Percentiles rank a stretch among this genome's conserved stretches.
These are phyloP conservation scores for Athene noctua DNA, from an alignment of 2,113 vertebrate species.

Conservation along the genomic window DNA sequence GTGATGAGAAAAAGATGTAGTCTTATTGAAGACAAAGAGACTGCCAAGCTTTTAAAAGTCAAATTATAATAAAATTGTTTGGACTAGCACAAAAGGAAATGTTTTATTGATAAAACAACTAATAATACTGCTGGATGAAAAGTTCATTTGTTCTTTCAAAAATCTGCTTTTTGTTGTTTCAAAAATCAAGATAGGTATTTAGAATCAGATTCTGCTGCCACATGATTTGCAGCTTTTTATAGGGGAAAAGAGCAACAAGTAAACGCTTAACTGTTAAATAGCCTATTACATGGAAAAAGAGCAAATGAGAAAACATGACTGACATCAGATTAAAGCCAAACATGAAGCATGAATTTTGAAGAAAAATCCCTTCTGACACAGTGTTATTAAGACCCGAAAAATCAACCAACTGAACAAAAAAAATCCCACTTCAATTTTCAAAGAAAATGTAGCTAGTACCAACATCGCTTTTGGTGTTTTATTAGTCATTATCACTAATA, in stretches of 20 bases:
- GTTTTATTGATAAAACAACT: background rate
- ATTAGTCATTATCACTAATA: background rate
- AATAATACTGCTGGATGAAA: background rate
- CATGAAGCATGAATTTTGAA: background rate
- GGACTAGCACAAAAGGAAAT: background rate
- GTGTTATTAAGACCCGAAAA: background rate
- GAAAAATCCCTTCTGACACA: background rate
- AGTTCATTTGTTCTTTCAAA: background rate
- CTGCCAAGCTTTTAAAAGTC: background rate
- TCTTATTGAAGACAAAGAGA: background rate
- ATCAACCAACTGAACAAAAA: background rate
- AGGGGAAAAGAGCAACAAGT: background rate
- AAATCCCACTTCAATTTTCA: background rate
- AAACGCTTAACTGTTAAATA: background rate
- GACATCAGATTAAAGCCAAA: background rate
- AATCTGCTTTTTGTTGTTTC: background rate
- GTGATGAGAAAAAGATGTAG: background rate
- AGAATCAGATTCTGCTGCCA: background rate
- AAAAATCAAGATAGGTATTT: background rate
- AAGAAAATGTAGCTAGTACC: background rate
- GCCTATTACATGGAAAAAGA: background rate
- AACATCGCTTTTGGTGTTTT: background rate
- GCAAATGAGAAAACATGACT: background rate
- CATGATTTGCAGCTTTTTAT: background rate
- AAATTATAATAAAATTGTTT: background rate